phyloP scores from a whole-genome alignment of 2,113 vertebrate genomes.

The Caretta caretta region DNA sequence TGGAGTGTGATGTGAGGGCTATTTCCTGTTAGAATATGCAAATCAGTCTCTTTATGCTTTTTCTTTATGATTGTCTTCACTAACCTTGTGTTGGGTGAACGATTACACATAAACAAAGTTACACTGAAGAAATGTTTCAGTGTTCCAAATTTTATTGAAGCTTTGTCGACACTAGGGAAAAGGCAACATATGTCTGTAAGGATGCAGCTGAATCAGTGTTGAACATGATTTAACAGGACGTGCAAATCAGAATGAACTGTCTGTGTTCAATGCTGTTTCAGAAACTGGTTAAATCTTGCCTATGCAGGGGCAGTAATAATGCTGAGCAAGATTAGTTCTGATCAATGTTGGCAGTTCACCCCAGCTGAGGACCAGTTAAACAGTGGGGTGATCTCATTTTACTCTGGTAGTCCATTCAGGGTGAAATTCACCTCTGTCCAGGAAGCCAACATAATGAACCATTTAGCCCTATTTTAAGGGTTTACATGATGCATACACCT shows the following conservation, averaged over 20 bases:
- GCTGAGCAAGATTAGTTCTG: background rate
- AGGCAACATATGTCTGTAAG: background rate
- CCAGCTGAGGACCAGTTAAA: background rate
- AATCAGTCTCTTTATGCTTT: accelerated
- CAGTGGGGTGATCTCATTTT: background rate
- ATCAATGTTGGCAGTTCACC: background rate
- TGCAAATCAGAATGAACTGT: background rate
- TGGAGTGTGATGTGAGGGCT: background rate
- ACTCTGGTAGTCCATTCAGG: background rate
- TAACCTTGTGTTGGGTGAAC: accelerated
- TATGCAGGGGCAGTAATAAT: background rate
- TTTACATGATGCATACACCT: conserved; percentile 43
- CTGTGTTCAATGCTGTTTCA: background rate
- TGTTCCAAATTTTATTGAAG: background rate
- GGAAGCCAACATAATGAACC: conserved; percentile 4
- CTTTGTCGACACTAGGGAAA: accelerated
- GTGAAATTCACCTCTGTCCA: background rate
- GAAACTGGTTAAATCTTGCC: background rate
- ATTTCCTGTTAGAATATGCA: accelerated
- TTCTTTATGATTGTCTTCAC: background rate
- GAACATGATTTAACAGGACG: accelerated
- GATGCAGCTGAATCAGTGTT: background rate
- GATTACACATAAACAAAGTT: accelerated
- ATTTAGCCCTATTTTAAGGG: background rate
- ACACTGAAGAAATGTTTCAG: accelerated